Conservation (phyloP, 30 jellyfish, hydroid and myxozoan species). For the Catostylus mosaicus region DNA sequence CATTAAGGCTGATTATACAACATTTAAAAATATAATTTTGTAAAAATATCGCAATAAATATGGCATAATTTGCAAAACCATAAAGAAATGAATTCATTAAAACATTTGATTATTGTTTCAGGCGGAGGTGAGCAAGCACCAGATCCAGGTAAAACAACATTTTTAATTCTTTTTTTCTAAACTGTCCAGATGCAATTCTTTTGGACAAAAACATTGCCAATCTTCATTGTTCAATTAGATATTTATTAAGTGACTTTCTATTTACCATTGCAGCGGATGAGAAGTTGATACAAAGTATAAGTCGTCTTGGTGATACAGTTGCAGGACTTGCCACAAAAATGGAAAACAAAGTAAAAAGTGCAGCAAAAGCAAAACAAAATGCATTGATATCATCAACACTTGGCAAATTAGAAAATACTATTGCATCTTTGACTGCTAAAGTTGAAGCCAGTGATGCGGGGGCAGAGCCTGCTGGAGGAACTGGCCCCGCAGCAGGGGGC, state of each 20-base stretch:
- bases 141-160: conserved; percentile 24
- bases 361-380: conserved; percentile 88
- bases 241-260: not conserved
- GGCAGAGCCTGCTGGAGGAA: conserved; percentile 38
- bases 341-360: conserved; percentile 78
- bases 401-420: conserved; percentile 82
- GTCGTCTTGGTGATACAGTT: conserved; percentile 89
- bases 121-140: conserved; percentile 45
- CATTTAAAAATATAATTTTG: no score
- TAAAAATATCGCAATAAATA: no score
- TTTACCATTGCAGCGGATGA: conserved; percentile 58
- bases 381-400: conserved; percentile 74
- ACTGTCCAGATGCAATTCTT: not conserved
- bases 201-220: not conserved
- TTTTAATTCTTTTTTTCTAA: not conserved
- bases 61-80: no score
- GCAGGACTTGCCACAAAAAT: conserved; percentile 77
- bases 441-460: conserved; percentile 69
- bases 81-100: no score
- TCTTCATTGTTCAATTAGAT: not conserved
- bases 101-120: no score
- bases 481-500: conserved; percentile 58
- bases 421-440: conserved; percentile 79
- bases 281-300: conserved; percentile 62
- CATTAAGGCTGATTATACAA: no score